Evolutionary conservation across 2,113 vertebrate genomes (phyloP).

Genomic region (Eclectus roratus): DNA sequence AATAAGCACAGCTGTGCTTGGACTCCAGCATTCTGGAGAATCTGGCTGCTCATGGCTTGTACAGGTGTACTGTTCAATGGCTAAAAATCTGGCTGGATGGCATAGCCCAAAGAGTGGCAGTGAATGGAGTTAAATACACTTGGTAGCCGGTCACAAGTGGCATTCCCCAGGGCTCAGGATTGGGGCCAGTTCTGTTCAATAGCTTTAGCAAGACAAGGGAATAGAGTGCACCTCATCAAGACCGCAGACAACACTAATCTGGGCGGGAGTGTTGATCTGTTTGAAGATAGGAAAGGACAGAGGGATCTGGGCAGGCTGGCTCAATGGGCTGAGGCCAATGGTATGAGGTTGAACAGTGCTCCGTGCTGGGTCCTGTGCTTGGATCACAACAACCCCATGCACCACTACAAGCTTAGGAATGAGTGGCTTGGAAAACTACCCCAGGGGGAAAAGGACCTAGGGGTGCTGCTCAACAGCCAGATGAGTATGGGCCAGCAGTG

Average conservation of each 20-base stretch:
- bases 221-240: neutral
- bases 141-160: neutral
- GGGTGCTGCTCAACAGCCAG: neutral
- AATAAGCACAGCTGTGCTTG: neutral
- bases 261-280: neutral
- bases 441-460: neutral
- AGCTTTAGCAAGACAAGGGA: rapidly evolving
- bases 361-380: neutral
- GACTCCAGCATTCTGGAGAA: neutral
- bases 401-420: rapidly evolving
- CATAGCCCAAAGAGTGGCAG: rapidly evolving
- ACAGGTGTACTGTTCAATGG: neutral
- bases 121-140: neutral
- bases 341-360: neutral
- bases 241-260: neutral
- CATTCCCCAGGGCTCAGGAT: neutral
- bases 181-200: neutral
- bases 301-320: neutral
- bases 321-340: neutral
- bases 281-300: neutral
- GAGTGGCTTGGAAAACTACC: neutral
- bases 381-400: neutral
- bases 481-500: neutral
- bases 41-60: neutral
- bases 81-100: neutral